Evolutionary conservation across 2,888 invertebrate genomes (phyloP).

Genomic region (Sympetrum striolatum): DNA sequence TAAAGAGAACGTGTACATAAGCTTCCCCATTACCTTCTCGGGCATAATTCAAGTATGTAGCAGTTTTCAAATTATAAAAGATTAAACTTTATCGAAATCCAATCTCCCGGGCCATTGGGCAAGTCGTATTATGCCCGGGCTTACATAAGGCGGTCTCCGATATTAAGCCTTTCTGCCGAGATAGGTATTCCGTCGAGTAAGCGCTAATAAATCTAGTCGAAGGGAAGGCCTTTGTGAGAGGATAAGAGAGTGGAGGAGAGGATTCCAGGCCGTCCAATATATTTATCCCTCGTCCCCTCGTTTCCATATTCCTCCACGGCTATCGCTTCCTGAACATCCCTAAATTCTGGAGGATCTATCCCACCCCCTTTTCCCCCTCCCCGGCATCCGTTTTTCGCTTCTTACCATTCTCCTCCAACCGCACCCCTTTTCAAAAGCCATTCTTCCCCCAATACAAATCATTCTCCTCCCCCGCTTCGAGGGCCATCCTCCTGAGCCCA

Average conservation of each 20-base stretch:
- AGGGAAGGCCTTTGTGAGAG: background rate
- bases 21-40: too few species aligned
- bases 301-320: constrained; percentile 37
- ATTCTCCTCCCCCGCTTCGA: background rate
- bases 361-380: background rate
- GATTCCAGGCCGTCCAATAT: constrained; percentile 16
- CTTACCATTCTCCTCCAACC: constrained; percentile 2
- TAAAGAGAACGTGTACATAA: too few species aligned
- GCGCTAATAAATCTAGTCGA: background rate
- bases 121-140: too few species aligned
- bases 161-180: too few species aligned
- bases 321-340: constrained; percentile 40
- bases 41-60: too few species aligned
- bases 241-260: background rate
- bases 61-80: too few species aligned
- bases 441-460: constrained; percentile 39
- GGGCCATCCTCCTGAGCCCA: background rate
- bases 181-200: background rate
- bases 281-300: constrained; percentile 35
- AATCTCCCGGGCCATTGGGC: too few species aligned
- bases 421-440: constrained; percentile 31
- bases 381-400: background rate
- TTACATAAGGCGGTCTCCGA: too few species aligned
- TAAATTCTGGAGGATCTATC: background rate
- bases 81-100: too few species aligned